phyloP scores from a whole-genome alignment of 2,888 invertebrate species.

The Scaptomyza parva region DNA sequence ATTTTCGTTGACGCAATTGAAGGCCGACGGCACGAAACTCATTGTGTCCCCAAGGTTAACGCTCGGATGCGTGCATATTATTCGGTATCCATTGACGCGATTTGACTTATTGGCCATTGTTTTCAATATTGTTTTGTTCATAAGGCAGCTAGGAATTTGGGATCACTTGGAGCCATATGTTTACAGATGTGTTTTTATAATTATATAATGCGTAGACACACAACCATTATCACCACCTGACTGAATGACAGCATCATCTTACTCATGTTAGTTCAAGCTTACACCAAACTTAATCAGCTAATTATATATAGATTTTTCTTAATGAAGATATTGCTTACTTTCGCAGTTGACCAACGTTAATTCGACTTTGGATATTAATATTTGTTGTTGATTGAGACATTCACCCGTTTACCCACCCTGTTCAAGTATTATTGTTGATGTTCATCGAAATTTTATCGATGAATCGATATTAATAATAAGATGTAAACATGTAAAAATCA shows the following conservation, averaged over 20 bases:
- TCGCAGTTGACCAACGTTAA: slow-evolving; percentile 18
- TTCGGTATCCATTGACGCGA: slow-evolving; percentile 22
- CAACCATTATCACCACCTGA: slow-evolving; percentile 48
- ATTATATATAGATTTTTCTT: slow-evolving; percentile 20
- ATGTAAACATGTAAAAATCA: not conserved
- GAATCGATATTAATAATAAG: slow-evolving; percentile 26
- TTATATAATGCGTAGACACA: slow-evolving; percentile 68
- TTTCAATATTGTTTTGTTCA: slow-evolving; percentile 32
- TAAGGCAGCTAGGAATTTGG: slow-evolving; percentile 12
- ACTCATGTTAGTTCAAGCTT: slow-evolving; percentile 21
- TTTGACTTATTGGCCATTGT: slow-evolving; percentile 21
- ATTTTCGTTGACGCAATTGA: slow-evolving; percentile 37
- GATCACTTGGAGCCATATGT: slow-evolving; percentile 44
- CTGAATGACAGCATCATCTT: slow-evolving; percentile 40
- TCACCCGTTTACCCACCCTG: slow-evolving; percentile 43
- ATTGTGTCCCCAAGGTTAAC: slow-evolving; percentile 49
- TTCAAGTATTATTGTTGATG: slow-evolving; percentile 46
- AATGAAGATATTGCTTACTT: slow-evolving; percentile 45
- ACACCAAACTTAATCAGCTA: slow-evolving; percentile 14
- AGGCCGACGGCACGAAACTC: slow-evolving; percentile 50
- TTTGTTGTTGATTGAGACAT: slow-evolving; percentile 52
- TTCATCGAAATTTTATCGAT: slow-evolving; percentile 27
- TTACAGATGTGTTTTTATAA: slow-evolving; percentile 47
- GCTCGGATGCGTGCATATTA: slow-evolving; percentile 17
- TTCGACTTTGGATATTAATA: slow-evolving; percentile 40